Evolutionary conservation across 1,140 invertebrate genomes (phyloP), one percentile per base, ranked within the genome.

Genomic region (Hydropsyche tenuis): DNA sequence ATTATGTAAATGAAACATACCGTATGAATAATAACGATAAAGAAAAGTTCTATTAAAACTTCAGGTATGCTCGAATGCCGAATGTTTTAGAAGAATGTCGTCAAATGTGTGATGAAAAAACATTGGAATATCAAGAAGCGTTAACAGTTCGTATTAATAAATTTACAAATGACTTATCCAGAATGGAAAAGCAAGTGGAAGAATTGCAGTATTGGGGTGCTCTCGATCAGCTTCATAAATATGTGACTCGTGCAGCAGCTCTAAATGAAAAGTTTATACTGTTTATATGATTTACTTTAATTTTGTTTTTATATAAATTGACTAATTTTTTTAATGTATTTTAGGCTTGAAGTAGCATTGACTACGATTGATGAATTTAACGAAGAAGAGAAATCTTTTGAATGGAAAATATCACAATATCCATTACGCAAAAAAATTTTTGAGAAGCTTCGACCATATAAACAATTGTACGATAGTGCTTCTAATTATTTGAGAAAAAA

Each of bases 141-240:
- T 80, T 78, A 25, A 72, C 88, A 81, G 87, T 88, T 11, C 85
- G 85, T 43, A 91, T 91, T 5, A 82, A 88, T 53, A 89, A 89
- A 78, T 96, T 97, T 80, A 86, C 88, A 65, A 90, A 94, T 45
- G 94, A 97, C 78, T 81, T 99, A 64, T 89, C 94, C 45, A 82
- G 90, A 11, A 96, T 94, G 80, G 89, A 88, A 23, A 90, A 90
- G 75, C 90, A 96, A 81, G 90, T 94, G 30, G 90, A 96, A 65
- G 93, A 96, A 78, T 90, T 98, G 79, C 90, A 95, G 77, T 89
- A 92, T 65, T 96, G 94, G 87, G 96, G 95, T 1, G 93, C 97
- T 75, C 88, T 96, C n/a, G 89, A 92, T 16, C 91, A 96, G 62
- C 86, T 98, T 48, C 87, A 90, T 25, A 91, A 92, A 77, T 99